These are phyloP conservation scores for Euleptes europaea DNA, from an alignment of 2,113 vertebrate genomes.

Conservation along the genomic window DNA sequence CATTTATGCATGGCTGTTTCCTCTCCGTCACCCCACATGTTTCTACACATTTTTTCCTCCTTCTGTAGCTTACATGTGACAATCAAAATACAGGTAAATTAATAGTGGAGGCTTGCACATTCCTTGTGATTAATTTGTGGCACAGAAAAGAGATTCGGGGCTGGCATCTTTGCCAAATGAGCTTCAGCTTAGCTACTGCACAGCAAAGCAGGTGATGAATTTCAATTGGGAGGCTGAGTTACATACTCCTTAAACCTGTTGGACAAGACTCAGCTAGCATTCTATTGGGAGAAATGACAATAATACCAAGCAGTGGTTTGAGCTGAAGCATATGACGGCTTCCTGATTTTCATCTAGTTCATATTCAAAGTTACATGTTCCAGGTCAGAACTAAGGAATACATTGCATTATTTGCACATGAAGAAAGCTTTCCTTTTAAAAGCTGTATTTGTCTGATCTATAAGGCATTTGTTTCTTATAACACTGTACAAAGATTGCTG, in stretches of 20 bases:
- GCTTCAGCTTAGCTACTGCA: background rate
- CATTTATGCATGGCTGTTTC: no score
- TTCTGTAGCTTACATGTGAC: background rate
- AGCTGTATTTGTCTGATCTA: background rate
- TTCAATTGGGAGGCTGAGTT: background rate
- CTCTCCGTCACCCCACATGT: no score
- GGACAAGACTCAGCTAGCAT: background rate
- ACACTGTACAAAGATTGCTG: background rate
- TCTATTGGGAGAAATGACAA: background rate
- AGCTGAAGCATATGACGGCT: no score
- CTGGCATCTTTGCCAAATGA: background rate
- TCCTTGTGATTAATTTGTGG: background rate
- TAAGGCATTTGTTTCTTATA: background rate
- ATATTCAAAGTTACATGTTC: no score
- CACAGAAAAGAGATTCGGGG: background rate
- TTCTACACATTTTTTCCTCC: no score
- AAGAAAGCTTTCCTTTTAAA: background rate
- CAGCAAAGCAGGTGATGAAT: background rate
- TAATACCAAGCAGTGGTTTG: no score
- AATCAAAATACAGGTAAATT: conserved; percentile 7
- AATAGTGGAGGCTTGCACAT: background rate
- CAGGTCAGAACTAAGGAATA: no score
- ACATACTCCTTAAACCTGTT: background rate
- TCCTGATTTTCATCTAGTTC: no score
- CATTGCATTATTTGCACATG: no score